A percentile compares a stretch with the other conserved stretches of the same genome.
Evolutionary conservation across 2,888 invertebrate species (phyloP).

Genomic region (Eristalis pertinax): DNA sequence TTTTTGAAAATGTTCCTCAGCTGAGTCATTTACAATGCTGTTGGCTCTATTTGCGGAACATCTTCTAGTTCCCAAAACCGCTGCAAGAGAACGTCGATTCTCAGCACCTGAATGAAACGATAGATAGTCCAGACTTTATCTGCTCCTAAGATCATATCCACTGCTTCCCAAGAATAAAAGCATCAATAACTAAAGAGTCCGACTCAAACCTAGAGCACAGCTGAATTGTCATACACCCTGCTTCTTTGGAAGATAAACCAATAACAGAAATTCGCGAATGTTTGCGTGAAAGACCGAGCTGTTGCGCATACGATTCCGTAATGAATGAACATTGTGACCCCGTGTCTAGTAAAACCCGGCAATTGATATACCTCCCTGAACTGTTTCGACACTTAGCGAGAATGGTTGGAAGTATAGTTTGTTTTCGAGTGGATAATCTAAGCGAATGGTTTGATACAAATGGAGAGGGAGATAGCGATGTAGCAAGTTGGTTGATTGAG

Average conservation of each 20-base stretch:
- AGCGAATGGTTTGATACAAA: not conserved
- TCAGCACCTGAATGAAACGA: conserved; percentile 20
- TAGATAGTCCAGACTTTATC: not conserved
- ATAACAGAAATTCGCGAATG: not conserved
- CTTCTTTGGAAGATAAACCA: conserved; percentile 14
- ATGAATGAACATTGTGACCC: conserved; percentile 12
- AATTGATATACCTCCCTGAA: not conserved
- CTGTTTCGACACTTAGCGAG: conserved; percentile 13
- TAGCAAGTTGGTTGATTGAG: too few relatives aligned
- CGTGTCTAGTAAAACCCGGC: conserved; percentile 29
- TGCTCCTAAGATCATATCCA: too few relatives aligned
- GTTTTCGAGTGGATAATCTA: conserved; percentile 12
- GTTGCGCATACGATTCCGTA: too few relatives aligned
- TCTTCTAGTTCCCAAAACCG: conserved; percentile 55
- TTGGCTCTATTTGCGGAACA: conserved; percentile 30
- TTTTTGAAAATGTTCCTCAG: not conserved
- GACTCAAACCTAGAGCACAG: too few relatives aligned
- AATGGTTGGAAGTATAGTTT: conserved; percentile 23
- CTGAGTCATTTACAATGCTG: too few relatives aligned
- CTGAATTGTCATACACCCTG: not conserved
- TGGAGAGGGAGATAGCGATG: not conserved
- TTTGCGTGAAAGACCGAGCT: not conserved
- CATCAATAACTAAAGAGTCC: too few relatives aligned
- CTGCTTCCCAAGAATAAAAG: too few relatives aligned
- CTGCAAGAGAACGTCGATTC: conserved; percentile 40